Percentiles rank a stretch among this genome's conserved stretches.
phyloP scores from a whole-genome alignment of 2,888 invertebrate species.

The Malacosoma neustria region DNA sequence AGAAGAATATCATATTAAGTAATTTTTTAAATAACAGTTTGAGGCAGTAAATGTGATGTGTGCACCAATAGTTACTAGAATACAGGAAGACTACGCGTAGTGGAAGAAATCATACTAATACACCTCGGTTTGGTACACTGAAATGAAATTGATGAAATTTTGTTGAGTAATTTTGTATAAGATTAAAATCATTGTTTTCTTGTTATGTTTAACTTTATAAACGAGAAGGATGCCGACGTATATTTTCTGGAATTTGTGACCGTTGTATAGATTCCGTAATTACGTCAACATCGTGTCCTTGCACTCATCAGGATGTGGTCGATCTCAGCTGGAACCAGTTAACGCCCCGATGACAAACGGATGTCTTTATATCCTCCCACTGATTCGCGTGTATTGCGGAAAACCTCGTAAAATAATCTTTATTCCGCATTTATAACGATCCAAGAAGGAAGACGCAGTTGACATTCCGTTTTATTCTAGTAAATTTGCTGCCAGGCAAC shows the following conservation, averaged over 20 bases:
- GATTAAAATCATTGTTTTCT: too few relatives aligned
- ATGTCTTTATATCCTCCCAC: slow-evolving; percentile 51
- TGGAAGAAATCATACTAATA: too few relatives aligned
- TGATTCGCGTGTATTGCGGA: slow-evolving; percentile 44
- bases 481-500: slow-evolving; percentile 4
- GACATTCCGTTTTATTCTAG: slow-evolving; percentile 9
- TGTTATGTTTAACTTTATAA: too few relatives aligned
- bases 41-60: too few relatives aligned
- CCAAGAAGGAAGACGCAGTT: slow-evolving; percentile 23
- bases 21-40: too few relatives aligned
- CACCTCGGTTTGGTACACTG: too few relatives aligned
- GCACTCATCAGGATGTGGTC: slow-evolving; percentile 54
- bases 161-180: too few relatives aligned
- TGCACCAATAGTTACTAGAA: too few relatives aligned
- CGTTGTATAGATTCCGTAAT: neutral
- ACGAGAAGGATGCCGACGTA: neutral
- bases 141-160: too few relatives aligned
- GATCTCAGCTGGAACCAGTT: slow-evolving; percentile 42
- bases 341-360: slow-evolving; percentile 34
- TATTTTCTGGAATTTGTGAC: neutral
- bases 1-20: too few relatives aligned
- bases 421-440: slow-evolving; percentile 25
- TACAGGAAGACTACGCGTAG: too few relatives aligned
- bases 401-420: slow-evolving; percentile 38
- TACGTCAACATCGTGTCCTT: slow-evolving; percentile 31